Evolutionary conservation across 2,797 vertebrate species (phyloP).

Genomic region (Sebastiscus albofasciatus): DNA sequence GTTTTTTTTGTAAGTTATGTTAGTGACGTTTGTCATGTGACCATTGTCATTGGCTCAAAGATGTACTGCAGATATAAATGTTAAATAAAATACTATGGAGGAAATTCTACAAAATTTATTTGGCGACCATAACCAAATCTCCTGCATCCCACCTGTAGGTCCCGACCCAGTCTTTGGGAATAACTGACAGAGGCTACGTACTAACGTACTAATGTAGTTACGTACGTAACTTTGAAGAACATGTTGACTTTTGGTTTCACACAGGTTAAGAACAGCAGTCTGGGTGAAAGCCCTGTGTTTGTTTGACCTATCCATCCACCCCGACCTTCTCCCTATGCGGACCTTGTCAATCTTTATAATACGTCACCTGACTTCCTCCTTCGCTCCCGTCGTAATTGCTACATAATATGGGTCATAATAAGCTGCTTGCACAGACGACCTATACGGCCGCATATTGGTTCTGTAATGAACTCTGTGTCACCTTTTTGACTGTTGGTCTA

Average conservation of each 20-base stretch:
- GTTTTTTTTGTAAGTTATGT: no score
- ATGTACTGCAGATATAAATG: no score
- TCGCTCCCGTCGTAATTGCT: neutral
- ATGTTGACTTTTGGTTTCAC: neutral
- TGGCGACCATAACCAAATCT: no score
- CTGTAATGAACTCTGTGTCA: neutral
- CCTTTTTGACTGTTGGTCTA: neutral
- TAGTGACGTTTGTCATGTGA: no score
- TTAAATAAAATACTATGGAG: no score
- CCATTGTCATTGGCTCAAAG: no score
- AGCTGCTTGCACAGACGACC: neutral
- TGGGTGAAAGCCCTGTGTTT: neutral
- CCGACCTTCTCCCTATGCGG: neutral
- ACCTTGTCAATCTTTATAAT: rapidly evolving
- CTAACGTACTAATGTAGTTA: no score
- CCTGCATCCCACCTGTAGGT: no score
- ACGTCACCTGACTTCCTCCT: neutral
- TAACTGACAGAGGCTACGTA: no score
- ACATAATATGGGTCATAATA: neutral
- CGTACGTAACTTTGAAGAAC: neutral
- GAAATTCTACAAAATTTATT: no score
- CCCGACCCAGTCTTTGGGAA: no score
- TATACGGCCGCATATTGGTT: neutral
- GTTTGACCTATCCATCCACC: neutral
- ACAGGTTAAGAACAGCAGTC: no score